Conservation (phyloP, 1,140 invertebrate species). For the Trachelipus rathkii region DNA sequence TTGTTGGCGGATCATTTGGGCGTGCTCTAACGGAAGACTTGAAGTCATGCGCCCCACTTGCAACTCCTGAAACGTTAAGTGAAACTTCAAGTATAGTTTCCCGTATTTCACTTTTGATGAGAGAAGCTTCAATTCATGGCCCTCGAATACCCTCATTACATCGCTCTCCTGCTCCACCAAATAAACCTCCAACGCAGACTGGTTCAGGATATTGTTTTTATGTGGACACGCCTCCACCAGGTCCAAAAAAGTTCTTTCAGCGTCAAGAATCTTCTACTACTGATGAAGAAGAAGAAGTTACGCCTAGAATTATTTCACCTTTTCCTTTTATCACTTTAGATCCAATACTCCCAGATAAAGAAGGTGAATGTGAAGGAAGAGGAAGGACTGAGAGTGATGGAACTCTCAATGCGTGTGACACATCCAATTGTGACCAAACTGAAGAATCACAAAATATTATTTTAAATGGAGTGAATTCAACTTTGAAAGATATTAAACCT, state of each 20-base stretch:
- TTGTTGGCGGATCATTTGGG: constrained; percentile 31
- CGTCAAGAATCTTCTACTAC: constrained; percentile 34
- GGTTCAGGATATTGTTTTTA: constrained; percentile 43
- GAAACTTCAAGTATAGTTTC: constrained; percentile 63
- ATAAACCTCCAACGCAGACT: constrained; percentile 27
- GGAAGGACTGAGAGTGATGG: constrained; percentile 21
- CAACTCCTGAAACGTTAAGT: constrained; percentile 77
- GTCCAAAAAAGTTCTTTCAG: constrained; percentile 25
- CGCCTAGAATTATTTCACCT: constrained; percentile 30
- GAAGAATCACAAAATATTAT: constrained; percentile 16
- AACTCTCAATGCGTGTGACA: not conserved
- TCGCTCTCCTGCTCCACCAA: constrained; percentile 30
- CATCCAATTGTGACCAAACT: constrained; percentile 10
- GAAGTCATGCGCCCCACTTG: constrained; percentile 64
- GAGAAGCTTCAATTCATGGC: constrained; percentile 43
- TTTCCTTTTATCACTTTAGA: constrained; percentile 38
- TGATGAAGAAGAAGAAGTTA: constrained; percentile 34
- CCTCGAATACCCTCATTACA: constrained; percentile 40
- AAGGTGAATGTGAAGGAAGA: constrained; percentile 8
- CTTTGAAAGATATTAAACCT: constrained; percentile 27
- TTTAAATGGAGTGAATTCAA: constrained; percentile 25
- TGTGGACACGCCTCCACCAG: constrained; percentile 35
- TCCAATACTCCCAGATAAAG: constrained; percentile 37
- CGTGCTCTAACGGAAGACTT: constrained; percentile 25
- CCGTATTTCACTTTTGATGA: constrained; percentile 41